Conservation (phyloP, 2,113 vertebrate species). For the Cebus imitator region DNA sequence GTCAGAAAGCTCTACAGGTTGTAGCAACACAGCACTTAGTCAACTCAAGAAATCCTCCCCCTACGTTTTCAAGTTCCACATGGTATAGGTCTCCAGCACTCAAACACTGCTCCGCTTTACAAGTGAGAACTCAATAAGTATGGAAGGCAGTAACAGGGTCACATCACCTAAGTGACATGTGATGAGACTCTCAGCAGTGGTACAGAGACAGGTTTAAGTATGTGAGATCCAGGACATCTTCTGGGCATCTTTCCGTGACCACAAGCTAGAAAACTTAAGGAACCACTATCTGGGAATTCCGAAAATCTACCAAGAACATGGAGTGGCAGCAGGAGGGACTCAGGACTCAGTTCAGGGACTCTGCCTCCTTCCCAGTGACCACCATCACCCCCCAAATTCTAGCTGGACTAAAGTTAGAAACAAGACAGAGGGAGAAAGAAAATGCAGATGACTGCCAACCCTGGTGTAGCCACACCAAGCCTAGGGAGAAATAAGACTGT, state of each 20-base stretch:
- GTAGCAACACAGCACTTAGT: fast-evolving
- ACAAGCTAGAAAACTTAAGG: neutral
- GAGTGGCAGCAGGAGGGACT: fast-evolving
- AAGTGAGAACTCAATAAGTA: neutral
- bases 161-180: neutral
- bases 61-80: neutral
- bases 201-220: neutral
- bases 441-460: neutral
- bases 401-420: neutral
- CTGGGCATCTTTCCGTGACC: neutral
- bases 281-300: no score
- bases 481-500: neutral
- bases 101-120: neutral
- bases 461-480: neutral
- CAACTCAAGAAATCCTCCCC: neutral
- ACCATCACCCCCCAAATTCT: neutral
- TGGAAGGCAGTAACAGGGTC: neutral
- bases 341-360: neutral
- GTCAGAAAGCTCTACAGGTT: neutral
- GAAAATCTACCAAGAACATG: fast-evolving
- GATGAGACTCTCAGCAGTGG: neutral
- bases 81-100: neutral
- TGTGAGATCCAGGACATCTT: neutral
- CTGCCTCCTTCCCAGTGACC: neutral
- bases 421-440: neutral